Evolutionary conservation across 2,797 vertebrate genomes (phyloP).

Genomic region (Pseudocheirus occidentalis): DNA sequence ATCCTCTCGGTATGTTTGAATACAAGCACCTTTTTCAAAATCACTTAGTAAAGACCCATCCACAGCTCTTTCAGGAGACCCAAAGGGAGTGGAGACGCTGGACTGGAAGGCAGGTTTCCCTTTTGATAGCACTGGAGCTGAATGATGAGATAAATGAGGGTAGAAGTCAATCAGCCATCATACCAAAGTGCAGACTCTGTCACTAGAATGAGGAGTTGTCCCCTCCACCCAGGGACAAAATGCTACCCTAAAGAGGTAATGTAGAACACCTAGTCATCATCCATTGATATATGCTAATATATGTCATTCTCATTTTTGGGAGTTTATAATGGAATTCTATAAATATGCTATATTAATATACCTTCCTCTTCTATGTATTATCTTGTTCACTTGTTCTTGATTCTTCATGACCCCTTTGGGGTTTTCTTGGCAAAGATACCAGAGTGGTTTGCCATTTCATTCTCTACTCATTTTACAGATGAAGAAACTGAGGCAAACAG

Average conservation of each 20-base stretch:
- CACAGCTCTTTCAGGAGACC: constrained; percentile 56
- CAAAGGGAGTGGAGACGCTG: constrained; percentile 15
- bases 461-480: background rate
- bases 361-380: background rate
- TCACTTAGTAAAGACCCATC: constrained; percentile 24
- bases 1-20: constrained; percentile 12
- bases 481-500: background rate
- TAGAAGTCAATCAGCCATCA: background rate
- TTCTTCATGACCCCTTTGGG: background rate
- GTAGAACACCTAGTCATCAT: background rate
- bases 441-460: background rate
- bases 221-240: background rate
- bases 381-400: too few relatives aligned
- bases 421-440: background rate
- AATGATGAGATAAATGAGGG: background rate
- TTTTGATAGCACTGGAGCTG: background rate
- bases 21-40: background rate
- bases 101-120: constrained; percentile 55
- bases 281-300: background rate
- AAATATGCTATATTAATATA: background rate
- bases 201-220: background rate
- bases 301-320: background rate
- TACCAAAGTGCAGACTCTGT: background rate
- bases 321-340: background rate
- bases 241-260: background rate